phyloP scores from a whole-genome alignment of 2,888 invertebrate species.

The Ypsolopha scabrella region DNA sequence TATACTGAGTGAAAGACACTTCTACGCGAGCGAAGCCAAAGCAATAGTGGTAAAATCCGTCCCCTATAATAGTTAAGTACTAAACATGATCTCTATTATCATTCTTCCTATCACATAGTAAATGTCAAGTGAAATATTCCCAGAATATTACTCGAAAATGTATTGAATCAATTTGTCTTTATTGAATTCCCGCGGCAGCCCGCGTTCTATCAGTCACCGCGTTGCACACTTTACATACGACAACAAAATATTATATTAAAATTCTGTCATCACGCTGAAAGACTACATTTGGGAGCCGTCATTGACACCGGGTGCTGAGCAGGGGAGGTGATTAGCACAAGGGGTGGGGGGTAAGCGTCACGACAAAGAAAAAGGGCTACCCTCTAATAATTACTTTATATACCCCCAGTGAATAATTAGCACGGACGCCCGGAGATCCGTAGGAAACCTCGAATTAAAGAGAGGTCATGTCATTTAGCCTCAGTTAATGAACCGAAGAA shows the following conservation, averaged over 20 bases:
- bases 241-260: slow-evolving; percentile 68
- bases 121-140: no score
- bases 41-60: no score
- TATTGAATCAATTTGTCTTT: no score
- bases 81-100: no score
- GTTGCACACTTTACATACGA: slow-evolving; percentile 55
- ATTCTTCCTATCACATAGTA: no score
- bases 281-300: slow-evolving; percentile 58
- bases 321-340: slow-evolving; percentile 48
- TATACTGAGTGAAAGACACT: no score
- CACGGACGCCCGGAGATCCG: slow-evolving; percentile 52
- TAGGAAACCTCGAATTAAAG: slow-evolving; percentile 50
- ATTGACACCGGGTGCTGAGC: slow-evolving; percentile 50
- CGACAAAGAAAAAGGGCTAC: slow-evolving; percentile 68
- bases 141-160: no score
- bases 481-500: slow-evolving; percentile 54
- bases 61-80: no score
- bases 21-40: no score
- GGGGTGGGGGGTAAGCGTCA: slow-evolving; percentile 25
- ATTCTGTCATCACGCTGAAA: slow-evolving; percentile 61
- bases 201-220: no score
- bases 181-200: no score
- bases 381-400: slow-evolving; percentile 65
- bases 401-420: slow-evolving; percentile 68
- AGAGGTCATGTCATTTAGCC: slow-evolving; percentile 16